phyloP scores from a whole-genome alignment of 2,888 invertebrate genomes.

The Danaus chrysippus region DNA sequence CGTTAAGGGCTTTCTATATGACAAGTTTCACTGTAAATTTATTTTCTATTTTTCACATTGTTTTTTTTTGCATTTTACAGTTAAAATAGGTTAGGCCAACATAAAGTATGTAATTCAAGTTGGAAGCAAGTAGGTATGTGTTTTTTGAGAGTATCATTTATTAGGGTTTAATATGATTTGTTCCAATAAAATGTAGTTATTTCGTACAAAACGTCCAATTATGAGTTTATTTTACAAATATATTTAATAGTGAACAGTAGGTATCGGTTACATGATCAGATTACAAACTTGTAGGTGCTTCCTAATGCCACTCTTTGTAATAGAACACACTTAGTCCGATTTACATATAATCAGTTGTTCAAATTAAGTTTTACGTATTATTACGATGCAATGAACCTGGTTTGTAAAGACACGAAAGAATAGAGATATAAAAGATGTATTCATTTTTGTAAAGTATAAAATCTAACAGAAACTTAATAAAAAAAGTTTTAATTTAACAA shows the following conservation, averaged over 20 bases:
- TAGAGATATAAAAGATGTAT: not conserved
- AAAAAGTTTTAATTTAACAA: too few species aligned
- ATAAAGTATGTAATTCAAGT: not conserved
- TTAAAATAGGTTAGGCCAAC: too few species aligned
- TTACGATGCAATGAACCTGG: not conserved
- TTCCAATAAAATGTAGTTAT: not conserved
- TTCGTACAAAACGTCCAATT: not conserved
- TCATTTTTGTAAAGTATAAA: too few species aligned
- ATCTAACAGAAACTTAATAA: too few species aligned
- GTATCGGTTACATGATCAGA: conserved; percentile 23
- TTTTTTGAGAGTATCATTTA: not conserved
- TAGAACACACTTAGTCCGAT: conserved; percentile 14
- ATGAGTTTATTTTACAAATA: not conserved
- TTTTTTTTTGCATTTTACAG: too few species aligned
- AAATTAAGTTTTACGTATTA: conserved; percentile 6
- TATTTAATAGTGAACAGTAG: not conserved
- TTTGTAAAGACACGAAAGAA: not conserved
- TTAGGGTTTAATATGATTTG: not conserved
- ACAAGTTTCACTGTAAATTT: not conserved
- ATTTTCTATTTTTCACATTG: too few species aligned
- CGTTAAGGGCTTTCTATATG: not conserved
- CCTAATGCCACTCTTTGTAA: conserved; percentile 18
- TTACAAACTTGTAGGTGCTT: conserved; percentile 27
- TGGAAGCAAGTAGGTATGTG: not conserved
- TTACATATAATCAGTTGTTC: conserved; percentile 12